Base-by-base conservation (phyloP, 2,888 invertebrate species). In the Xestia sexstrigata region DNA sequence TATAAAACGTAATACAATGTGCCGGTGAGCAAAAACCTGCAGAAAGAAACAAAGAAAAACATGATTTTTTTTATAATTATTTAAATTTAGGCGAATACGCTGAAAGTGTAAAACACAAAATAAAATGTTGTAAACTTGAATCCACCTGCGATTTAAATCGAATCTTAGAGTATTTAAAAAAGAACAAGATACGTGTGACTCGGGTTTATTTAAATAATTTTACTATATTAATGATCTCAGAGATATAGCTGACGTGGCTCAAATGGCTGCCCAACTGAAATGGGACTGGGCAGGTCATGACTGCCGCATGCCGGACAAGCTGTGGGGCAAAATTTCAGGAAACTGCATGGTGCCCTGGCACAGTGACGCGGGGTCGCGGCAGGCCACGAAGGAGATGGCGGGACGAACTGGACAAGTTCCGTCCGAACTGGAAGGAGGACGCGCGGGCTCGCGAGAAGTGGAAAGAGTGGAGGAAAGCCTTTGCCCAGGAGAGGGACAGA, bases 11-110 rank as follows among this genome's bases (percentile, higher is more conserved):
- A 94, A 30, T 90, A 80, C 30, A 90, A 6, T 20, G 90, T 88
- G 9, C 92, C 93, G 9, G 87, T 88, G 20, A 93, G 62, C 62
- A 93, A 81, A 49, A 92, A 89, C 68, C 93, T 93, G 92, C 47
- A 89, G 92, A 74, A 47, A 74, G 68, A 76, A 58, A 76, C 20
- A 47, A 65, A n/a, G 2, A 47, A 0, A 35, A 26, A 1, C 7
- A 20, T 11, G 15, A 11, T 55, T 20, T 52, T 42, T 45, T 6
- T 2, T 2, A 45, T 47, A 6, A 47, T 47, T 47, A 20, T 52
- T 52, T 9, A 49, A 52, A 20, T 42, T 62, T 30, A 42, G 30
- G 17, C 6, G 0, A 35, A 15, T 72, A 8, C 20, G 20, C 13
- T 15, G 4, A 20, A 5, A 55, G 3, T 52, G 1, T 9, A 23